Percentiles rank a stretch among this genome's conserved stretches.
Conservation (phyloP, 2,888 invertebrate genomes). For the Lasioglossum figueresi region DNA sequence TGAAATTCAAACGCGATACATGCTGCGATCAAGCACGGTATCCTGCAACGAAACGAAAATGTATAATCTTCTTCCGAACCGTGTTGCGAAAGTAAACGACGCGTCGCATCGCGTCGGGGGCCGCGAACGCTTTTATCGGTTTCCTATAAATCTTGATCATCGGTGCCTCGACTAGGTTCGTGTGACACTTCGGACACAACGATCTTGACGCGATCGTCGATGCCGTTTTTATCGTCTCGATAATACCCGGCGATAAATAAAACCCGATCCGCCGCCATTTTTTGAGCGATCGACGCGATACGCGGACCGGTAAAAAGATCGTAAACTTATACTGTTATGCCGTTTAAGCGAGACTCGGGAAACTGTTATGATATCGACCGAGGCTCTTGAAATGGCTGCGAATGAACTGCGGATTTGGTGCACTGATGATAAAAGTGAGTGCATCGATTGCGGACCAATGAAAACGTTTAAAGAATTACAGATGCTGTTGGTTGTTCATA, state of each 20-base stretch:
- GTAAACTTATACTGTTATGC: background rate
- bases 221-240: background rate
- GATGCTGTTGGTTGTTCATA: too few species aligned
- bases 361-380: background rate
- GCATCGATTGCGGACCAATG: background rate
- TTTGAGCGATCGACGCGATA: background rate
- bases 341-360: background rate
- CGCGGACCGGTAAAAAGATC: background rate
- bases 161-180: background rate
- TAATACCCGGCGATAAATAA: background rate
- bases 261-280: background rate
- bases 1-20: constrained; percentile 1
- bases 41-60: constrained; percentile 12
- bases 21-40: background rate
- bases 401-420: constrained; percentile 1
- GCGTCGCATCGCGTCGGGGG: background rate
- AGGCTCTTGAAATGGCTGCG: background rate
- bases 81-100: background rate
- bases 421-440: background rate
- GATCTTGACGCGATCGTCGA: background rate
- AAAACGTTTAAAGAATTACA: background rate
- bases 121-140: constrained; percentile 15
- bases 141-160: constrained; percentile 1
- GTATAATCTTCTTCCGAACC: background rate
- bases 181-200: background rate